These are phyloP conservation scores for Lipotes vexillifer DNA, from an alignment of 2,113 vertebrate genomes.

Conservation along the genomic window DNA sequence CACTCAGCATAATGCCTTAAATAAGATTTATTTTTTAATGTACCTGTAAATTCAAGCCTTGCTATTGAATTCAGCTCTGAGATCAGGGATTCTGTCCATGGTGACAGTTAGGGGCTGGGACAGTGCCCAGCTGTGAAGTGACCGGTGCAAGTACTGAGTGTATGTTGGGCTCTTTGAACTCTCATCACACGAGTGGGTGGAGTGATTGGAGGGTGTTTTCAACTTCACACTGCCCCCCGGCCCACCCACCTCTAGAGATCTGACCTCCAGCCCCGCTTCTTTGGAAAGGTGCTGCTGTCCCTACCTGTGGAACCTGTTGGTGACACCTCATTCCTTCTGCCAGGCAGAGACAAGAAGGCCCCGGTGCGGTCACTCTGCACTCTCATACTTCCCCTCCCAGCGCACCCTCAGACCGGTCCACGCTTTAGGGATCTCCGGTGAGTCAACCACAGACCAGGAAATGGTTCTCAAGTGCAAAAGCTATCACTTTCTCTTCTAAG, in stretches of 20 bases:
- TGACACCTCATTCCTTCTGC: accelerated
- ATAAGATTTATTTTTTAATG: background rate
- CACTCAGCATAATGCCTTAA: background rate
- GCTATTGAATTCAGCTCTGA: background rate
- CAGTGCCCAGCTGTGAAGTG: background rate
- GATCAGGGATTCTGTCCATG: background rate
- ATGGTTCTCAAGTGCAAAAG: background rate
- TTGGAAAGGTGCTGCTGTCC: background rate
- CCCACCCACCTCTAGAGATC: background rate
- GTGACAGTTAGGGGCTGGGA: background rate
- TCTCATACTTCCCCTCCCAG: background rate
- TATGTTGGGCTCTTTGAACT: background rate
- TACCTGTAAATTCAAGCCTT: background rate
- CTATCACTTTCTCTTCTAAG: slow-evolving; percentile 27
- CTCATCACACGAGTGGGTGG: background rate
- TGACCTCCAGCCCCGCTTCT: accelerated
- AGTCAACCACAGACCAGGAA: background rate
- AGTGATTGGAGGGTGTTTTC: background rate
- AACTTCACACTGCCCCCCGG: accelerated
- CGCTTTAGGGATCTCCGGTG: background rate
- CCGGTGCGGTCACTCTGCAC: accelerated
- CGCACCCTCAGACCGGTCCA: background rate
- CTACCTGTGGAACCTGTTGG: background rate
- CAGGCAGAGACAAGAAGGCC: background rate
- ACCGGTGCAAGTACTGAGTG: accelerated